A percentile compares a stretch with the other conserved stretches of the same genome.
These are phyloP conservation scores for Trachymyrmex septentrionalis DNA, from an alignment of 1,140 invertebrate genomes.

Conservation along the genomic window DNA sequence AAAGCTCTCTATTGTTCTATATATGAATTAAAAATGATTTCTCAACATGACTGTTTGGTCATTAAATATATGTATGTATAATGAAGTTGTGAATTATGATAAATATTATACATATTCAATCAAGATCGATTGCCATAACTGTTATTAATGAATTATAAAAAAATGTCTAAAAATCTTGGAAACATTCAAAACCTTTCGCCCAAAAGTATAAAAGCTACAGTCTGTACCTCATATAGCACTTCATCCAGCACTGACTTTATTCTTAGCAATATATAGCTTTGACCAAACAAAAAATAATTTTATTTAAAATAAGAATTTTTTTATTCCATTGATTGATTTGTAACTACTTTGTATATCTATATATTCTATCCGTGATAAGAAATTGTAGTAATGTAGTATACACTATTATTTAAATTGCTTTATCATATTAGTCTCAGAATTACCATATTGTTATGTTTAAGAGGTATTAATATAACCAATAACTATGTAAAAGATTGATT, in stretches of 20 bases:
- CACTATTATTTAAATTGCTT: constrained; percentile 36
- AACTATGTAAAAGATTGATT: constrained; percentile 44
- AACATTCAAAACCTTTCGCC: constrained; percentile 21
- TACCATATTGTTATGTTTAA: constrained; percentile 53
- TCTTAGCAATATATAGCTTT: constrained; percentile 73
- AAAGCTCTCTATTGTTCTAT: constrained; percentile 6
- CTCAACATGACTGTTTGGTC: constrained; percentile 42
- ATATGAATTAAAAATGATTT: constrained; percentile 51
- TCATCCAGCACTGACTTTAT: constrained; percentile 69
- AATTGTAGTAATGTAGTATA: constrained; percentile 25
- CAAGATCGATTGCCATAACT: constrained; percentile 70
- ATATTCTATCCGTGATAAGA: neutral
- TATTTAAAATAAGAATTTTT: constrained; percentile 48
- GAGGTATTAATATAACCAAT: constrained; percentile 49
- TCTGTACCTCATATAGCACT: constrained; percentile 40
- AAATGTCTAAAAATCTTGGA: constrained; percentile 13
- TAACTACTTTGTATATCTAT: constrained; percentile 29
- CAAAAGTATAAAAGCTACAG: constrained; percentile 33
- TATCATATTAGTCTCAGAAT: constrained; percentile 22
- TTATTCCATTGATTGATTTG: constrained; percentile 17
- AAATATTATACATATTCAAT: constrained; percentile 71
- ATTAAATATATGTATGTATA: constrained; percentile 45
- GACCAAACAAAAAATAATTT: constrained; percentile 49
- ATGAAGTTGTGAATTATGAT: constrained; percentile 69
- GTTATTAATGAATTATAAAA: constrained; percentile 70